Evolutionary conservation across 2,113 vertebrate species (phyloP), one percentile per base, ranked within the genome.

Genomic region (Melanerpes aurifrons): DNA sequence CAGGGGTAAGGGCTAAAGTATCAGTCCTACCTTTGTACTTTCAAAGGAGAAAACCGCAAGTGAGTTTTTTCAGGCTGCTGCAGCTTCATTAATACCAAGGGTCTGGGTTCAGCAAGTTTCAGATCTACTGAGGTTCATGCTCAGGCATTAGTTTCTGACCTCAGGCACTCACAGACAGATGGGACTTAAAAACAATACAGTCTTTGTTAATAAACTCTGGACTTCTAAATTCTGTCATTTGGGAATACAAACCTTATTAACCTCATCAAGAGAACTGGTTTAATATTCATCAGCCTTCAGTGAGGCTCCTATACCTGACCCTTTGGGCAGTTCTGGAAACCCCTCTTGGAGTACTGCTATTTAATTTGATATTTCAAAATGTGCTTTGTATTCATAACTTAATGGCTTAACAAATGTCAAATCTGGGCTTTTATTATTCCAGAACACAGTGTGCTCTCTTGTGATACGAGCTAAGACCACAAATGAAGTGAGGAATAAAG

Each of bases 391-490:
- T 83, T 93, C 40, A 45, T 82, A 95, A 83, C 32, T 77, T 88
- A 92, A 94, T 69, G 73, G 66, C 25, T 94, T 92, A 96, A 93
- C 62, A 96, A 93, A 94, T 83, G 73, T 86, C 82, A 86, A 37
- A 40, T 61, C 48, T 66, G 89, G 56, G 56, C 74, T 95, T 86
- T 56, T 87, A 20, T 82, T 95, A 95, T 68, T 53, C 35, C 71
- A 92, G 73, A 90, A 82, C 67, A 89, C 18, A 64, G 32, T 7
- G 26, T 76, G 68, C 25, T 93, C 81, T 87, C 91, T 12, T 89
- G 78, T 85, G 89, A 79, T 61, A 63, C 20, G 47, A 86, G 29
- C 70, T 81, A 58, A 84, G 74, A 79, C 21, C 9, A 4, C 71
- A 79, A 92, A 90, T 80, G 67, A 90, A 87, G 56, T 11, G 45